Conservation (phyloP, 23 tunicate species). For the Botrylloides violaceus region DNA sequence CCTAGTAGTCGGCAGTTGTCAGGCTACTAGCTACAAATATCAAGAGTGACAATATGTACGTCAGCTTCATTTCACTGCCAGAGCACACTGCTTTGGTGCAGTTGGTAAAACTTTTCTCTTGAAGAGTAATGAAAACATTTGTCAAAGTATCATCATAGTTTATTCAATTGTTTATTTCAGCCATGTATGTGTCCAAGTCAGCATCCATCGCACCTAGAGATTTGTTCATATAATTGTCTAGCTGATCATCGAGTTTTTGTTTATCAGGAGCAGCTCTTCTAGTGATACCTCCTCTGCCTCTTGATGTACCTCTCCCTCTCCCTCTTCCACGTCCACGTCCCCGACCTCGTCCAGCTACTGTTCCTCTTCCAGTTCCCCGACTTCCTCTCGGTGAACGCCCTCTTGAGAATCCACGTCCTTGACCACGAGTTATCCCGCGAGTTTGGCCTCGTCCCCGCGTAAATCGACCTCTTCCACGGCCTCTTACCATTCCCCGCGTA, state of each 20-base stretch:
- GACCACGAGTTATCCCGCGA: not conserved
- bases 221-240: constrained; percentile 89
- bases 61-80: too few species aligned
- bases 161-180: constrained; percentile 26
- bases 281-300: constrained; percentile 25
- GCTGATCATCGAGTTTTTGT: constrained; percentile 58
- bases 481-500: constrained; percentile 7
- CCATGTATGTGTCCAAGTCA: constrained; percentile 87
- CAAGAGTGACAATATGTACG: too few species aligned
- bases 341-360: constrained; percentile 40
- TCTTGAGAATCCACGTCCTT: constrained; percentile 9
- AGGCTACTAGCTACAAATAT: too few species aligned
- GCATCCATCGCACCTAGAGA: constrained; percentile 85
- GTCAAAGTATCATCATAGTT: not conserved
- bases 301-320: constrained; percentile 17
- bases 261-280: constrained; percentile 27
- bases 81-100: too few species aligned
- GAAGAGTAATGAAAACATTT: too few species aligned
- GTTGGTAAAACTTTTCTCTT: too few species aligned
- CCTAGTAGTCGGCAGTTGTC: not conserved
- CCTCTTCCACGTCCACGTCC: constrained; percentile 43
- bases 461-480: constrained; percentile 12
- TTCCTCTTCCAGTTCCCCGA: constrained; percentile 27
- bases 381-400: constrained; percentile 10
- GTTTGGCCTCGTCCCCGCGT: not conserved